These are phyloP conservation scores for Mercenaria mercenaria DNA, from an alignment of 1,140 invertebrate species.

Conservation along the genomic window DNA sequence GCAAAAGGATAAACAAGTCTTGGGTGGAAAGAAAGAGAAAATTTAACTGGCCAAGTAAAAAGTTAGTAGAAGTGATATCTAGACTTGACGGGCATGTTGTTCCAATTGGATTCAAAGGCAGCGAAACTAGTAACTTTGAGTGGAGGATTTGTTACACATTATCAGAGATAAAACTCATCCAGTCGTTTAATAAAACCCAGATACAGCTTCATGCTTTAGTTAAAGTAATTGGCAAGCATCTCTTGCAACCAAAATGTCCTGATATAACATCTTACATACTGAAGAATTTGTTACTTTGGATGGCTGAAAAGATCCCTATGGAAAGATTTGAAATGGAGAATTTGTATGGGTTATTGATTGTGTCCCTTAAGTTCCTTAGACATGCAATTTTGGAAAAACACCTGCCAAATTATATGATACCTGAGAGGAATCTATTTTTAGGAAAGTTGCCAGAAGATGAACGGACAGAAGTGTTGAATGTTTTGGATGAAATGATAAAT, in stretches of 20 bases:
- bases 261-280: constrained; percentile 31
- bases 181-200: not conserved
- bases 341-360: not conserved
- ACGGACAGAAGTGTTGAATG: not conserved
- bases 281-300: constrained; percentile 21
- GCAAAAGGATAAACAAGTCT: not conserved
- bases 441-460: not conserved
- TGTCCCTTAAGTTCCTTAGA: not conserved
- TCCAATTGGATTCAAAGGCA: constrained; percentile 27
- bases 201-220: not conserved
- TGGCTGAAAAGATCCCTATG: not conserved
- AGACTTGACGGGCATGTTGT: not conserved
- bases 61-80: not conserved
- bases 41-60: not conserved
- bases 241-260: not conserved
- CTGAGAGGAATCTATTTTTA: not conserved
- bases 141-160: constrained; percentile 33
- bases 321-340: not conserved
- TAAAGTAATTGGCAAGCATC: not conserved
- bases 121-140: not conserved
- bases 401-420: constrained; percentile 7
- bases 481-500: not conserved
- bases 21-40: not conserved
- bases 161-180: not conserved
- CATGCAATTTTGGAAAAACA: not conserved